Evolutionary conservation across 2,113 vertebrate species (phyloP).

Genomic region (Percopsis transmontana): DNA sequence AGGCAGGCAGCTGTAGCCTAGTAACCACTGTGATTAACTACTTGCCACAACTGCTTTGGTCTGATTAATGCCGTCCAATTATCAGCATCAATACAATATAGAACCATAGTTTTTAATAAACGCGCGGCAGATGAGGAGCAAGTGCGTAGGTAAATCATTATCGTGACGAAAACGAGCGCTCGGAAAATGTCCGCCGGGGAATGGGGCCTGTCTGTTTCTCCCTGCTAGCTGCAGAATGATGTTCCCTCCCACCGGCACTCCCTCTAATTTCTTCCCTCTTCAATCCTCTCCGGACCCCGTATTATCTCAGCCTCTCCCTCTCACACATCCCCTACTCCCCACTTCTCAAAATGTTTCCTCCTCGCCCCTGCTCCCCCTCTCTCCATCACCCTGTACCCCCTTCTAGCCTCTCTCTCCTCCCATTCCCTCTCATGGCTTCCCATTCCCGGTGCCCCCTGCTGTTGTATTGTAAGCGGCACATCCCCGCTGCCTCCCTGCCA

Average conservation of each 20-base stretch:
- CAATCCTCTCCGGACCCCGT: not conserved
- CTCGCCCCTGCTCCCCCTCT: not conserved
- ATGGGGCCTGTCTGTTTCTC: not conserved
- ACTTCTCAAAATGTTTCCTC: not conserved
- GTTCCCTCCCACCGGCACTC: not conserved
- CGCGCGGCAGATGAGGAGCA: not conserved
- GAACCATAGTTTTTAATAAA: slow-evolving; percentile 10
- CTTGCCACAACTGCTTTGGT: slow-evolving; percentile 5
- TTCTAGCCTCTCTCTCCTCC: slow-evolving; percentile 7
- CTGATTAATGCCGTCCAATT: slow-evolving; percentile 29
- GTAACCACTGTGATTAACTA: slow-evolving; percentile 26
- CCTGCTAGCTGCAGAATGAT: not conserved
- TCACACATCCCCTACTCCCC: not conserved
- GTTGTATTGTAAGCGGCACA: slow-evolving; percentile 59
- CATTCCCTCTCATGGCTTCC: slow-evolving; percentile 34
- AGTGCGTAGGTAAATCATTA: not conserved
- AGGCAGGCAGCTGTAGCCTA: not conserved
- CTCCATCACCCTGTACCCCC: slow-evolving; percentile 22
- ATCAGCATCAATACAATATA: slow-evolving; percentile 12
- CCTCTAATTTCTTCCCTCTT: not conserved
- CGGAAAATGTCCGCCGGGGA: not conserved
- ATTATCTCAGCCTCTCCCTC: not conserved
- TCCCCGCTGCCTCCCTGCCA: slow-evolving; percentile 61
- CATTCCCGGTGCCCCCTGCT: slow-evolving; percentile 55
- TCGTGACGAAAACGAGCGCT: not conserved